phyloP scores from a whole-genome alignment of 2,888 invertebrate species.

The Drosophila picticornis region DNA sequence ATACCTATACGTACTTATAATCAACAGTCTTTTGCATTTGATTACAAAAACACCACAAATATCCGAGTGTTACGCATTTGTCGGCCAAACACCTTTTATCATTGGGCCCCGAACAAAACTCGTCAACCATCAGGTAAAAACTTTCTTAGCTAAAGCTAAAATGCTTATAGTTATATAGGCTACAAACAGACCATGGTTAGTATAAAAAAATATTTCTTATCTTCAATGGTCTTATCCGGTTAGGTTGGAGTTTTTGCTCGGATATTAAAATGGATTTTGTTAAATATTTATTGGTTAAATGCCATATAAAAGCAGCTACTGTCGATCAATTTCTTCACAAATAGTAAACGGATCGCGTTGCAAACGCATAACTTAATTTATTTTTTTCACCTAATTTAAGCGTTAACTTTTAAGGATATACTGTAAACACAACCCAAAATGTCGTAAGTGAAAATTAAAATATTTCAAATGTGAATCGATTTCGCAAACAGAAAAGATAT shows the following conservation, averaged over 20 bases:
- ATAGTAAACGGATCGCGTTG: conserved; percentile 11
- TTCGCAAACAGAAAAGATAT: neutral
- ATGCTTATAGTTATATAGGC: neutral
- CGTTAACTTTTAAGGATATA: conserved; percentile 37
- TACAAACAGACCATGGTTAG: conserved; percentile 20
- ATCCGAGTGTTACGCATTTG: conserved; percentile 21
- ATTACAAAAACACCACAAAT: conserved; percentile 33
- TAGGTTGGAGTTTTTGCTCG: neutral
- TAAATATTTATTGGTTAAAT: neutral
- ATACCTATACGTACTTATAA: conserved; percentile 31
- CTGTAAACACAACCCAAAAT: conserved; percentile 34
- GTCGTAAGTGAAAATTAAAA: conserved; percentile 52
- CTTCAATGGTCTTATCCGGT: conserved; percentile 10
- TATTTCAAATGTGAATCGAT: neutral
- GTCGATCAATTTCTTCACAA: neutral
- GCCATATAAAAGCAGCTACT: conserved; percentile 32
- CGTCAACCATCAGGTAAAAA: conserved; percentile 51
- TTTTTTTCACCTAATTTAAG: conserved; percentile 23
- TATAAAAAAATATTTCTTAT: conserved; percentile 14
- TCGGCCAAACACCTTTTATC: conserved; percentile 47
- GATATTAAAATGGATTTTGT: conserved; percentile 14
- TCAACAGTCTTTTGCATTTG: conserved; percentile 40
- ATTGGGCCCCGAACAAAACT: conserved; percentile 31
- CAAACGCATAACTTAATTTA: conserved; percentile 1
- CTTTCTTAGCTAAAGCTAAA: conserved; percentile 23